Percentiles rank a stretch among this genome's conserved stretches.
These are phyloP conservation scores for Pao palembangensis DNA, from an alignment of 2,113 vertebrate species.

Conservation along the genomic window DNA sequence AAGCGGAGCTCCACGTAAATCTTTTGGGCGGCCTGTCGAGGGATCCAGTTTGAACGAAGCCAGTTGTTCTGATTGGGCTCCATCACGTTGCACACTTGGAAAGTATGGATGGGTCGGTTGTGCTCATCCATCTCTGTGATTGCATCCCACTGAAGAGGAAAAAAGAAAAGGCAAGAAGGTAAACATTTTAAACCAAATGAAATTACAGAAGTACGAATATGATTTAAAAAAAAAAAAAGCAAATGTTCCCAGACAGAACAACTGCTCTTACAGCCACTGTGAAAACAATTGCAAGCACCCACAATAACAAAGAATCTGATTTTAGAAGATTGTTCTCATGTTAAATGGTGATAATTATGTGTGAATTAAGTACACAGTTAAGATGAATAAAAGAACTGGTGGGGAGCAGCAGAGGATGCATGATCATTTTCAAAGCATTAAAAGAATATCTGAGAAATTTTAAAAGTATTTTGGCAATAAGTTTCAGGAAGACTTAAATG, in stretches of 20 bases:
- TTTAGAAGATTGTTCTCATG: too few species aligned
- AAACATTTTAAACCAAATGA: not conserved
- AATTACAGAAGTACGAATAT: not conserved
- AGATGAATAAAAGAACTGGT: too few species aligned
- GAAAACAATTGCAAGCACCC: too few species aligned
- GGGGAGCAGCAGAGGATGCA: too few species aligned
- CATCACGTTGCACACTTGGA: conserved; percentile 97
- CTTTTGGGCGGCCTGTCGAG: conserved; percentile 90
- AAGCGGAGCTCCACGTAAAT: conserved; percentile 95
- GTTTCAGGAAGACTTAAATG: not conserved
- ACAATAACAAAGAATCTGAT: too few species aligned
- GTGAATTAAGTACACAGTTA: too few species aligned
- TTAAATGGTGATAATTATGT: too few species aligned
- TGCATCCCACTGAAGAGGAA: conserved; percentile 86
- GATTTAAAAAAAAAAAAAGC: conserved; percentile 15
- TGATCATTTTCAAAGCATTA: too few species aligned
- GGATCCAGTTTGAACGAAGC: conserved; percentile 94
- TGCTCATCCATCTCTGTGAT: conserved; percentile 98
- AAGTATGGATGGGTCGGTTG: conserved; percentile 93
- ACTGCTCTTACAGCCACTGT: too few species aligned
- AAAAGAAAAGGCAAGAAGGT: not conserved
- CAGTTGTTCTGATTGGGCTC: conserved; percentile 97
- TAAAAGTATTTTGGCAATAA: not conserved
- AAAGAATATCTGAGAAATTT: too few species aligned
- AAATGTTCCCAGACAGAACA: not conserved